These are phyloP conservation scores for Gadopsis bispinosus DNA, from an alignment of 2,797 vertebrate species.

Conservation along the genomic window DNA sequence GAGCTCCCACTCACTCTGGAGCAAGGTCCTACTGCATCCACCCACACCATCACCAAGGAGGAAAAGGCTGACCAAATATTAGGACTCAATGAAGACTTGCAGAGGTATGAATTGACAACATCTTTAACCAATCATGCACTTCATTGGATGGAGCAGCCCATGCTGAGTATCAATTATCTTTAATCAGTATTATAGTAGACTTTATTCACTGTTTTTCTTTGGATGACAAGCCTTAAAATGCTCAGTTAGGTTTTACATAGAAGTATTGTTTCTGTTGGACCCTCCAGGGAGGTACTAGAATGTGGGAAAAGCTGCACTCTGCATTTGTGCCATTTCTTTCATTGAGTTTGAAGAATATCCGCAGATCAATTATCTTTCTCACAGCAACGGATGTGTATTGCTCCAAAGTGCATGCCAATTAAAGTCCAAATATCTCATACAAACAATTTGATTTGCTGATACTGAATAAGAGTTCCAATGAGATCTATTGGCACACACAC, in stretches of 20 bases:
- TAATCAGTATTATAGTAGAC: background rate
- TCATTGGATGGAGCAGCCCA: background rate
- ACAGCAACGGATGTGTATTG: background rate
- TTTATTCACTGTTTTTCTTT: background rate
- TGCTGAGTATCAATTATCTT: background rate
- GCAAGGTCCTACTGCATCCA: conserved; percentile 45
- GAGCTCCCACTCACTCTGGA: conserved; percentile 58
- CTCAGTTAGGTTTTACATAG: background rate
- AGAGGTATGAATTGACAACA: conserved; percentile 63
- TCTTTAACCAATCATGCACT: background rate
- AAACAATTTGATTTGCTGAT: background rate
- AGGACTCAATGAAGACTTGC: conserved; percentile 64
- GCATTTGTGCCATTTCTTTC: background rate
- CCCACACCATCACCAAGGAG: conserved; percentile 31
- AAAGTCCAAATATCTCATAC: background rate
- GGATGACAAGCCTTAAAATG: background rate
- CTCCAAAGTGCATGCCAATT: background rate
- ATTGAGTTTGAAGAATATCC: background rate
- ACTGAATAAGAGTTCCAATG: background rate
- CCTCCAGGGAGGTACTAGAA: background rate
- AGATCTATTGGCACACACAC: background rate
- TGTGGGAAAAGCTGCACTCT: no score
- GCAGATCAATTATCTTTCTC: background rate
- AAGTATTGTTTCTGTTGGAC: background rate
- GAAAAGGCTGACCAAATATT: conserved; percentile 49